Evolutionary conservation across 37 sponge, comb jelly and placozoan species (phyloP).

Genomic region (Bolinopsis microptera): DNA sequence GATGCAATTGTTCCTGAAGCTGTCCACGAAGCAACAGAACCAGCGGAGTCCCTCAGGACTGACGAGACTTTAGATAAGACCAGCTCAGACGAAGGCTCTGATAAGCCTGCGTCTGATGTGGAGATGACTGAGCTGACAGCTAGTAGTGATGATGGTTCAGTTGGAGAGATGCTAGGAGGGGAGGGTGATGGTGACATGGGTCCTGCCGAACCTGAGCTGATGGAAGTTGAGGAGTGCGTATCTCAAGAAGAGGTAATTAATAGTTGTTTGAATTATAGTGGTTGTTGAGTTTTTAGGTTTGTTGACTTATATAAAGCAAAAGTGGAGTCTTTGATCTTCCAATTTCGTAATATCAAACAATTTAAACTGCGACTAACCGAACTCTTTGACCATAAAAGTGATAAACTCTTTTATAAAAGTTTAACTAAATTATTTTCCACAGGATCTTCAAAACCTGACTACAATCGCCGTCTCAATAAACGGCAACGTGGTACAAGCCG

Average conservation of each 20-base stretch:
- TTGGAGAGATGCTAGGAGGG: too few species aligned
- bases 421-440: neutral
- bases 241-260: neutral
- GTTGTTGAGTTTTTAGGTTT: neutral
- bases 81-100: neutral
- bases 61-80: neutral
- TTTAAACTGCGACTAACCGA: neutral
- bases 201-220: too few species aligned
- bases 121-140: neutral
- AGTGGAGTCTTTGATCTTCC: neutral
- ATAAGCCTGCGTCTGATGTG: neutral
- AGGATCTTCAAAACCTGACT: neutral
- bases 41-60: neutral
- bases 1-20: neutral
- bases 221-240: neutral
- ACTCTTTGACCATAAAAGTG: too few species aligned
- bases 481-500: neutral
- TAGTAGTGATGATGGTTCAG: neutral
- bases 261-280: too few species aligned
- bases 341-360: too few species aligned
- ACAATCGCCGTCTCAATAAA: constrained; percentile 25
- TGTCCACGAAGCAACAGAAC: neutral
- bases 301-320: neutral
- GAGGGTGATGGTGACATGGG: too few species aligned
- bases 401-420: too few species aligned